Conservation (phyloP, 2,797 vertebrate species). For the Pyrrhura leucotis region DNA sequence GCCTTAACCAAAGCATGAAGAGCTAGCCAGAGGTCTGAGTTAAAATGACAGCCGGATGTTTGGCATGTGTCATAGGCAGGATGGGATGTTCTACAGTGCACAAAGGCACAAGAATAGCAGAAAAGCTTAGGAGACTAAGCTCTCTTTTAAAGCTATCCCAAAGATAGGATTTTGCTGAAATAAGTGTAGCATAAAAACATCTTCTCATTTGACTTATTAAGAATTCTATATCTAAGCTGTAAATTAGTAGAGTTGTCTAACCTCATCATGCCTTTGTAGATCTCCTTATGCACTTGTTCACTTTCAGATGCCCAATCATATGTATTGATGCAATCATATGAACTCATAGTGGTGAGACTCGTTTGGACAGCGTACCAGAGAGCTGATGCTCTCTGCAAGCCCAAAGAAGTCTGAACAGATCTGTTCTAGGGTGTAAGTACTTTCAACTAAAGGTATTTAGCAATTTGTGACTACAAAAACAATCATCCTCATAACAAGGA, state of each 20-base stretch:
- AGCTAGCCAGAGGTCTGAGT: not conserved
- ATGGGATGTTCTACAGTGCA: not conserved
- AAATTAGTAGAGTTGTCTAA: not conserved
- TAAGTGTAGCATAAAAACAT: not conserved
- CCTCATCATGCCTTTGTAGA: not conserved
- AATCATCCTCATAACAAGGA: not conserved
- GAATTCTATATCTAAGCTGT: not conserved
- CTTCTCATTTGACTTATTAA: not conserved
- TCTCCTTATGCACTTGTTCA: not conserved
- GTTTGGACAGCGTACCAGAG: not conserved
- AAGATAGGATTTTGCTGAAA: not conserved
- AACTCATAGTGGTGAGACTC: not conserved
- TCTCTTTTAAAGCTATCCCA: not conserved
- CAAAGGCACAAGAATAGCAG: not conserved
- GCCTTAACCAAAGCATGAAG: not conserved
- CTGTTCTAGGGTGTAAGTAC: not conserved
- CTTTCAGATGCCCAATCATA: not conserved
- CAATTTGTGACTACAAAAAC: not conserved
- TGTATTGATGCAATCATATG: not conserved
- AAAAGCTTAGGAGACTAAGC: not conserved
- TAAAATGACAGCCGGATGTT: not conserved
- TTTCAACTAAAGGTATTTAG: not conserved
- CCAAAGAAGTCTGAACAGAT: not conserved
- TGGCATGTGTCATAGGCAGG: not conserved
- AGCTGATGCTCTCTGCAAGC: not conserved